phyloP scores from a whole-genome alignment of 2,888 invertebrate species.

The Metacarcinus magister region DNA sequence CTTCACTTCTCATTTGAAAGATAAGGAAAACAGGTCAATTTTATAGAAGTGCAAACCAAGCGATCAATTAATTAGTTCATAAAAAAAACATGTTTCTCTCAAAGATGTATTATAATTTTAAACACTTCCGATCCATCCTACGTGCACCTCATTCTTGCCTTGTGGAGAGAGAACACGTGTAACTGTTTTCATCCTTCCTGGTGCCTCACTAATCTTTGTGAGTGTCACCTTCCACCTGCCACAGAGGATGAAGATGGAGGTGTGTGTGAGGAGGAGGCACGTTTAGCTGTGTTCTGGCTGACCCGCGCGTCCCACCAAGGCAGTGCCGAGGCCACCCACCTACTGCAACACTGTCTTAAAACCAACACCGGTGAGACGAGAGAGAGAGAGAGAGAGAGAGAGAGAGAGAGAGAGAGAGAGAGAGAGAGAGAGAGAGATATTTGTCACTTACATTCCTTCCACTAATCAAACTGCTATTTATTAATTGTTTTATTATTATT shows the following conservation, averaged over 20 bases:
- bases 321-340: constrained; percentile 92
- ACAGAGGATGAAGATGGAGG: constrained; percentile 86
- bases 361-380: constrained; percentile 71
- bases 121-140: no score
- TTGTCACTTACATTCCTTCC: no score
- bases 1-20: no score
- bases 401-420: neutral
- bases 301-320: constrained; percentile 97
- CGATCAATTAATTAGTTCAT: no score
- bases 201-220: no score
- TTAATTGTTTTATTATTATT: neutral
- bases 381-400: neutral
- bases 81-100: no score
- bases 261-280: constrained; percentile 90
- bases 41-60: no score
- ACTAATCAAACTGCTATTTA: neutral
- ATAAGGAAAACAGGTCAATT: no score
- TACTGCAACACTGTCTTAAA: constrained; percentile 86
- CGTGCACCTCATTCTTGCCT: no score
- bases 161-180: no score
- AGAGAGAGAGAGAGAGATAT: neutral
- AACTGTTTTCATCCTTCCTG: no score
- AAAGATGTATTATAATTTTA: no score
- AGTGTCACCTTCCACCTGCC: neutral
- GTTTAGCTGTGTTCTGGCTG: constrained; percentile 94